These are phyloP conservation scores for Mactra quadrangularis DNA, from an alignment of 1,140 invertebrate genomes.

Conservation along the genomic window DNA sequence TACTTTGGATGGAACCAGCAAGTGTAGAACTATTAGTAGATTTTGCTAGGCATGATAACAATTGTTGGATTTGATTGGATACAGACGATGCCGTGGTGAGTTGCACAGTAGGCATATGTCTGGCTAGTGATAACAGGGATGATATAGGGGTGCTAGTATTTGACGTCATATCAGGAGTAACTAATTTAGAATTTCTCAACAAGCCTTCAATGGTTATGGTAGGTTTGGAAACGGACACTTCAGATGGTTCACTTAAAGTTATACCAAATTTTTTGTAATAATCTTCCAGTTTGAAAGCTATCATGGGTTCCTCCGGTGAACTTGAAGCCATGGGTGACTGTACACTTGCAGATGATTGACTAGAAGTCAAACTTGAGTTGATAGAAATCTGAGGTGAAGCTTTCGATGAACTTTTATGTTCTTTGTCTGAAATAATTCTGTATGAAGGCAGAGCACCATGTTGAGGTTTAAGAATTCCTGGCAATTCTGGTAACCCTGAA, in stretches of 20 bases:
- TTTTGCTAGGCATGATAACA: slow-evolving; percentile 65
- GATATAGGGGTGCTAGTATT: slow-evolving; percentile 45
- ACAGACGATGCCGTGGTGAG: slow-evolving; percentile 68
- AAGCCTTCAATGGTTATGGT: slow-evolving; percentile 42
- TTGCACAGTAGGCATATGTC: slow-evolving; percentile 64
- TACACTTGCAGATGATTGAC: background rate
- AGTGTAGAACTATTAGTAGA: slow-evolving; percentile 6
- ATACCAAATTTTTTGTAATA: slow-evolving; percentile 50
- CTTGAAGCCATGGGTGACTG: slow-evolving; percentile 14
- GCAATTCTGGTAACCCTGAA: slow-evolving; percentile 71
- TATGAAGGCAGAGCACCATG: slow-evolving; percentile 44
- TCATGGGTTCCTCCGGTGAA: slow-evolving; percentile 18
- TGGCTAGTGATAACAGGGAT: slow-evolving; percentile 37
- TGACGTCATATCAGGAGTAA: background rate
- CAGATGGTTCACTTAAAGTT: background rate
- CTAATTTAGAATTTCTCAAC: slow-evolving; percentile 5
- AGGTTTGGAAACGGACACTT: background rate
- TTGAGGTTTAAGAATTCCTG: slow-evolving; percentile 67
- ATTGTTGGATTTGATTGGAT: slow-evolving; percentile 76
- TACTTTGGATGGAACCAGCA: background rate
- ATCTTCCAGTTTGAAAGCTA: slow-evolving; percentile 49
- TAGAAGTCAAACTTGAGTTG: background rate
- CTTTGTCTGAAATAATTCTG: slow-evolving; percentile 40
- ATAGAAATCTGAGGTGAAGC: slow-evolving; percentile 18
- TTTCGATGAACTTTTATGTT: slow-evolving; percentile 9